Percentiles rank a stretch among this genome's conserved stretches.
These are phyloP conservation scores for Ectemnius cavifrons DNA, from an alignment of 2,888 invertebrate genomes.

Conservation along the genomic window DNA sequence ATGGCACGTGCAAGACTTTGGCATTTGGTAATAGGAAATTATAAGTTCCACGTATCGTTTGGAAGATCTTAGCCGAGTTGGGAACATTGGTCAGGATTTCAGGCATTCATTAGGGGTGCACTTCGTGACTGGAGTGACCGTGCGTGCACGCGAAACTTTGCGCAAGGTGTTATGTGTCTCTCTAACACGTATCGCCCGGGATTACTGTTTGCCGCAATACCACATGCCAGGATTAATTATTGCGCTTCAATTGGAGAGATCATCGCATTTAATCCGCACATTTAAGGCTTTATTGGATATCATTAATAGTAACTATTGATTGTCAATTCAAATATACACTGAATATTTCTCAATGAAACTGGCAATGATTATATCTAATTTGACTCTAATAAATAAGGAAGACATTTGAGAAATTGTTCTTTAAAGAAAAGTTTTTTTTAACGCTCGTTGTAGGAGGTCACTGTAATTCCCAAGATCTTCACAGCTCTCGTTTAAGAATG, in stretches of 20 bases:
- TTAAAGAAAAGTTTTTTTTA: no score
- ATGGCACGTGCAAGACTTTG: background rate
- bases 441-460: no score
- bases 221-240: constrained; percentile 13
- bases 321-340: no score
- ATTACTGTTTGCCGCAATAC: constrained; percentile 14
- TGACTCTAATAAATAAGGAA: no score
- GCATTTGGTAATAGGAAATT: background rate
- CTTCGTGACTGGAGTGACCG: constrained; percentile 23
- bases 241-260: background rate
- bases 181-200: background rate
- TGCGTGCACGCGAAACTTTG: constrained; percentile 26
- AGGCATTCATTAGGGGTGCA: background rate
- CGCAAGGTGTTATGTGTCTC: constrained; percentile 21
- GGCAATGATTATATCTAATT: no score
- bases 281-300: no score
- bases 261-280: background rate
- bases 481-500: no score
- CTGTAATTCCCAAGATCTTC: no score
- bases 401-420: no score
- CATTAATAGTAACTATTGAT: no score
- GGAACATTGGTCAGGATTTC: background rate
- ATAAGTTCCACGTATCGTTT: background rate
- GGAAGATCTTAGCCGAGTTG: background rate
- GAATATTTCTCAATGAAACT: no score